Evolutionary conservation across 2,113 vertebrate species (phyloP).

Genomic region (Perognathus longimembris): DNA sequence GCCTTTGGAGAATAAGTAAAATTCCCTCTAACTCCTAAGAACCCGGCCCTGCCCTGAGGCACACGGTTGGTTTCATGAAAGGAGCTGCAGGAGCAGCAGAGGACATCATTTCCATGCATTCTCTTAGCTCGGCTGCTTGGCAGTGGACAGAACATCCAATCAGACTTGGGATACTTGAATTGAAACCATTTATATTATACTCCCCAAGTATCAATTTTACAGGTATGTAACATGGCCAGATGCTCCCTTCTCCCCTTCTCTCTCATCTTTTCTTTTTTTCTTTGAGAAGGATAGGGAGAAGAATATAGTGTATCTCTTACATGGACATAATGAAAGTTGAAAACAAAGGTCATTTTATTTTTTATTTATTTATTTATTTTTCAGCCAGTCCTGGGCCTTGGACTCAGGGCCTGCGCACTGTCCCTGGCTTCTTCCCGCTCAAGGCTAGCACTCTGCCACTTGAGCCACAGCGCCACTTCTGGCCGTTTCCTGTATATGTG

Average conservation of each 20-base stretch:
- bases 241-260: background rate
- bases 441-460: too few species aligned
- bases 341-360: conserved; percentile 50
- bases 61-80: background rate
- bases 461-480: too few species aligned
- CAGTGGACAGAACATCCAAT: background rate
- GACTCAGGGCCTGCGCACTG: too few species aligned
- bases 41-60: background rate
- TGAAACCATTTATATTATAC: background rate
- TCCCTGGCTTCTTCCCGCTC: too few species aligned
- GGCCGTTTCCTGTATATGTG: too few species aligned
- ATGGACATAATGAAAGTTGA: conserved; percentile 15
- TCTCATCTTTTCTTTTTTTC: background rate
- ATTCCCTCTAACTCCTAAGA: background rate
- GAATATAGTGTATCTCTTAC: background rate
- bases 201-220: conserved; percentile 16
- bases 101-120: background rate
- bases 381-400: too few species aligned
- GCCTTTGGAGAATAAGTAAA: background rate
- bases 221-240: background rate
- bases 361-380: too few species aligned
- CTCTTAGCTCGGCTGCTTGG: background rate
- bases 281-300: background rate
- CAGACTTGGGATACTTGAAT: background rate
- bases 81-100: background rate